phyloP scores from a whole-genome alignment of 1,140 invertebrate species.

The Trichogramma pretiosum region DNA sequence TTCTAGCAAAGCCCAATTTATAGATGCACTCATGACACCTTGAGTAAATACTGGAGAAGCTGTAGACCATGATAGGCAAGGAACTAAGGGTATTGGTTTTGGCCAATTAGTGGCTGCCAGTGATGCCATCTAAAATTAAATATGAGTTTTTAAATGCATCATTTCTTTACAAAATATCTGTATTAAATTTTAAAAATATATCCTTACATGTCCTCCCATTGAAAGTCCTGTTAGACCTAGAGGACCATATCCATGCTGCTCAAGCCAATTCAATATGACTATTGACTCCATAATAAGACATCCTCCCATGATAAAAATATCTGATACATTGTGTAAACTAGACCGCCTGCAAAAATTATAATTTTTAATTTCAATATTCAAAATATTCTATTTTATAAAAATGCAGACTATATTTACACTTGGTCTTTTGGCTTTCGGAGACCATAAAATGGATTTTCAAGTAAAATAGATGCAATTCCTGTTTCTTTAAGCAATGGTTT shows the following conservation, averaged over 20 bases:
- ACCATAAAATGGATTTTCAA: conserved; percentile 98
- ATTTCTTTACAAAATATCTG: neutral
- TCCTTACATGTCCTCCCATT: conserved; percentile 96
- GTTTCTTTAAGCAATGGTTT: conserved; percentile 82
- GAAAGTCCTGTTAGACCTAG: conserved; percentile 92
- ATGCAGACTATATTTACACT: conserved; percentile 54
- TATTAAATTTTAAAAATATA: conserved; percentile 4
- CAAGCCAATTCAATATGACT: conserved; percentile 89
- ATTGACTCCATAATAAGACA: conserved; percentile 89
- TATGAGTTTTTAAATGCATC: neutral
- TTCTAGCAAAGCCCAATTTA: conserved; percentile 88
- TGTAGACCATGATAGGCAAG: conserved; percentile 94
- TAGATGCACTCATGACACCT: conserved; percentile 90
- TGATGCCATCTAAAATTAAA: conserved; percentile 86
- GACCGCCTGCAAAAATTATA: conserved; percentile 63
- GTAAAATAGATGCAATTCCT: conserved; percentile 85
- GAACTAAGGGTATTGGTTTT: conserved; percentile 84
- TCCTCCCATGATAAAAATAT: conserved; percentile 99
- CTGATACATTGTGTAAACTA: conserved; percentile 87
- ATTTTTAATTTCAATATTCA: conserved; percentile 1
- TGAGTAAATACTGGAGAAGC: conserved; percentile 91
- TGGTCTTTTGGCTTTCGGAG: conserved; percentile 84
- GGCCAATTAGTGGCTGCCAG: conserved; percentile 91
- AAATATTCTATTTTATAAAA: conserved; percentile 1
- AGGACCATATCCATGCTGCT: conserved; percentile 77